Percentiles rank a stretch among this genome's conserved stretches.
These are phyloP conservation scores for Tetranychus cinnabarinus DNA, from an alignment of 1,140 invertebrate species.

Conservation along the genomic window DNA sequence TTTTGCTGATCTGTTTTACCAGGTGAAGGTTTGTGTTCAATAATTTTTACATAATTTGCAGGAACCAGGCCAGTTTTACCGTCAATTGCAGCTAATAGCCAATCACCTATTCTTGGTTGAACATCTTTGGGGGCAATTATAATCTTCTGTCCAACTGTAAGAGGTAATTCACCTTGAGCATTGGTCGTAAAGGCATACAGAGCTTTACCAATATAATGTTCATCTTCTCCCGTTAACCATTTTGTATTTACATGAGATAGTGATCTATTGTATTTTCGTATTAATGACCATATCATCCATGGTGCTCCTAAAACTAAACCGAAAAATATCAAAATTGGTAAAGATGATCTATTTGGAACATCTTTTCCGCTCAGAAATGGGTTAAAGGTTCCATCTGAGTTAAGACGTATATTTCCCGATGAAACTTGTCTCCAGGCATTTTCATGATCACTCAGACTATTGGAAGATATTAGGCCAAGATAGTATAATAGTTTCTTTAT, in stretches of 20 bases:
- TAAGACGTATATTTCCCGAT: not conserved
- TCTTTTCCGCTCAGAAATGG: not conserved
- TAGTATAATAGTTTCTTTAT: not conserved
- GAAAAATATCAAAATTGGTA: slow-evolving; percentile 44
- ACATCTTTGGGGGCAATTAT: slow-evolving; percentile 46
- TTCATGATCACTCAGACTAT: not conserved
- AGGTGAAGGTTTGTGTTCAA: not conserved
- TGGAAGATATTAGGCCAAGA: not conserved
- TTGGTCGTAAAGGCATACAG: slow-evolving; percentile 48
- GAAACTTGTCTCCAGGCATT: not conserved
- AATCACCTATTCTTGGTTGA: slow-evolving; percentile 6
- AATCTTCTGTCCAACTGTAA: slow-evolving; percentile 47
- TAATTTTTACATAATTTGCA: slow-evolving; percentile 35
- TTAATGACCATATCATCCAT: slow-evolving; percentile 48
- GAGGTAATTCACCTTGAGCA: slow-evolving; percentile 40
- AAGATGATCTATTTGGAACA: not conserved
- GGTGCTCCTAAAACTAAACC: slow-evolving; percentile 64
- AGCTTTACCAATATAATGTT: slow-evolving; percentile 41
- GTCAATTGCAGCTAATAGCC: slow-evolving; percentile 33
- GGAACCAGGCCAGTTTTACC: slow-evolving; percentile 47
- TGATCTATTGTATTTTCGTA: not conserved
- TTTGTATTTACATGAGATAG: slow-evolving; percentile 10
- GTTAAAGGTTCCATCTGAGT: not conserved
- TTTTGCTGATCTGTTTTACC: no score
- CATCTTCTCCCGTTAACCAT: slow-evolving; percentile 38